Evolutionary conservation across 2,888 invertebrate genomes (phyloP), one percentile per base, ranked within the genome.

Genomic region (Pammene aurita): DNA sequence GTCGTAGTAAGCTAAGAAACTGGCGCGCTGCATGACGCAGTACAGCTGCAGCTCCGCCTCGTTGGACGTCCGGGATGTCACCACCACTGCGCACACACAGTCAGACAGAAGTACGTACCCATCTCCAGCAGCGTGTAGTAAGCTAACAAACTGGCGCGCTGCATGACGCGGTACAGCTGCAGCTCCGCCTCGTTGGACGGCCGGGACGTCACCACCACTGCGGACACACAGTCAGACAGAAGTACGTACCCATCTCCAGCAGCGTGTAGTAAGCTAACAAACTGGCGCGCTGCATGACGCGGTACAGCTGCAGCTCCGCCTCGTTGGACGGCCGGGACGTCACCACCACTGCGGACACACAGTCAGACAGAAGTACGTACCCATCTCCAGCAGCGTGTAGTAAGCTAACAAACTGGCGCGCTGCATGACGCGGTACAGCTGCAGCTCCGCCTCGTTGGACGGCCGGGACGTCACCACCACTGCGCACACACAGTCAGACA

Each of bases 81-180:
- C 95, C 78, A 97, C 96, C 26, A 26, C 26, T 26, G 26, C 26
- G 26, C 1, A n/a, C n/a, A n/a, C n/a, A n/a, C n/a, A n/a, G n/a
- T n/a, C n/a, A n/a, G n/a, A n/a, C n/a, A n/a, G n/a, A n/a, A 48
- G 14, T 10, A 83, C 91, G 86, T 87, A 97, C 97, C 99, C 97
- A 99, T 98, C 88, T 98, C 98, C 13, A 99, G 94, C 75, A 99
- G 95, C 0, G 98, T 98, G 86, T 98, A 99, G 89, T 99, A 99
- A 62, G 97, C 96, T 61, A 99, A 92, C 1, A 99, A 93, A 76
- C 99, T 99, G 63, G 99, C 99, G 60, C 98, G 94, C 88, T 99
- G 98, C 93, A 99, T 95, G 61, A 99, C 98, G 67, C 98, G 93
- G 93, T 98, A 99, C 52, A 99, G 93, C 89, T 99, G 99, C 73